These are phyloP conservation scores for Heliopora coerulea DNA, from an alignment of 92 coral and sea anemone genomes.

Conservation along the genomic window DNA sequence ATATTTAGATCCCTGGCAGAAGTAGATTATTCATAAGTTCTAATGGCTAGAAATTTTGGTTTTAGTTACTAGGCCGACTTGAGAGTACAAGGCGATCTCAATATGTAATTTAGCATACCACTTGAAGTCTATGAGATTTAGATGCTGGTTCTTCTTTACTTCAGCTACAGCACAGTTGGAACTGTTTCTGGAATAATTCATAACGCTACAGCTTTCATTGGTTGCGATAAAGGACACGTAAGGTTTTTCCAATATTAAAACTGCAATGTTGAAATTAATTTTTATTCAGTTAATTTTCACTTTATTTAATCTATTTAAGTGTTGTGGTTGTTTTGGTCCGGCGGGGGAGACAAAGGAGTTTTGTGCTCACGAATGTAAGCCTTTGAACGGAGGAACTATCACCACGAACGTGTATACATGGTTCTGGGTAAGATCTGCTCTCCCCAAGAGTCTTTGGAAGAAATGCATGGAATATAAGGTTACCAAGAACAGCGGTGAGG, in stretches of 20 bases:
- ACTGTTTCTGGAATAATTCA: background rate
- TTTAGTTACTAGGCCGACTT: no score
- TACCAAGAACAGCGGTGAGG: background rate
- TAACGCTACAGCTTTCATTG: background rate
- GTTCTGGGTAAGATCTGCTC: conserved; percentile 15
- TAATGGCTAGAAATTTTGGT: no score
- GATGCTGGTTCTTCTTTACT: no score
- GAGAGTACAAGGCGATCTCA: no score
- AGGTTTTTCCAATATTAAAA: no score
- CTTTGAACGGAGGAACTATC: conserved; percentile 8
- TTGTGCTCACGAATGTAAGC: background rate
- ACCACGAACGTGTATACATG: background rate
- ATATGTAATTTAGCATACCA: no score
- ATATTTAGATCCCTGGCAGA: no score
- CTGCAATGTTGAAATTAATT: background rate
- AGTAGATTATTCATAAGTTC: no score
- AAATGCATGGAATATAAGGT: conserved; percentile 18
- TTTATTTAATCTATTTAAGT: background rate
- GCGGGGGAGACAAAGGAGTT: background rate
- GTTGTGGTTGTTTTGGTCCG: conserved; percentile 18
- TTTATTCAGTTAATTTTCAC: background rate
- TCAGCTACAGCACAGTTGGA: background rate
- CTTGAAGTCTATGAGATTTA: no score
- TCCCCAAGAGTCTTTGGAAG: conserved; percentile 10
- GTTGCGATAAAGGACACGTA: background rate